Evolutionary conservation across 2,113 vertebrate genomes (phyloP), one percentile per base, ranked within the genome.

Genomic region (Zosterops pallidus): DNA sequence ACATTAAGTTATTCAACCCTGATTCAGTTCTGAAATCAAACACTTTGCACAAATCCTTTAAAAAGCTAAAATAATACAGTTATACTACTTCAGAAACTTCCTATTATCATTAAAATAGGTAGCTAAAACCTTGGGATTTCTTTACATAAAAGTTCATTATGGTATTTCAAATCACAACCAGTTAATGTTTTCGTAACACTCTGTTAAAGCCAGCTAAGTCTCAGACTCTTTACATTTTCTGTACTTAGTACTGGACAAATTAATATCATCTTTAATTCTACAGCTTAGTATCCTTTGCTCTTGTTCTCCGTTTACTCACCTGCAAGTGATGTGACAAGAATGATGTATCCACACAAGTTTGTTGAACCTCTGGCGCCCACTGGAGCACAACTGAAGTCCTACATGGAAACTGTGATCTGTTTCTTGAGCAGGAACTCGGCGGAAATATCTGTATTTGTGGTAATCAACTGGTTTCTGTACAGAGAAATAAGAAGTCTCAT

Each of bases 331-430:
- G 92, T 99, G 99, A 97, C 99, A 99, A 89, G 99, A 99, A 96
- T 99, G 99, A 97, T 99, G 99, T 96, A 99, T 98, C 99, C 99
- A 99, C 79, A 98, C 97, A 57, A 99, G 98, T 95, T 99, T 99
- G 96, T 98, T 99, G 97, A 99, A 99, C 62, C 97, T 98, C 97
- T 99, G 99, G 69, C 98, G 98, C 95, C 99, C 99, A 97, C 98
- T 99, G 92, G 99, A 98, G 98, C 98, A 98, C 95, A 99, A 93
- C 95, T 99, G 98, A 4, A 99, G 98, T 76, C 99, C 99, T 87
- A 99, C 98, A 42, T 99, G 99, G 94, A 99, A 99, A 94, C 96
- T 99, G 91, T 98, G 98, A n/a, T 99, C 99, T 3, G 98, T 98
- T 90, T 99, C 99, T 28, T 98, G 98, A 6, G 97, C 97, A 68